Evolutionary conservation across 2,888 invertebrate species (phyloP).

Genomic region (Patella caerulea): DNA sequence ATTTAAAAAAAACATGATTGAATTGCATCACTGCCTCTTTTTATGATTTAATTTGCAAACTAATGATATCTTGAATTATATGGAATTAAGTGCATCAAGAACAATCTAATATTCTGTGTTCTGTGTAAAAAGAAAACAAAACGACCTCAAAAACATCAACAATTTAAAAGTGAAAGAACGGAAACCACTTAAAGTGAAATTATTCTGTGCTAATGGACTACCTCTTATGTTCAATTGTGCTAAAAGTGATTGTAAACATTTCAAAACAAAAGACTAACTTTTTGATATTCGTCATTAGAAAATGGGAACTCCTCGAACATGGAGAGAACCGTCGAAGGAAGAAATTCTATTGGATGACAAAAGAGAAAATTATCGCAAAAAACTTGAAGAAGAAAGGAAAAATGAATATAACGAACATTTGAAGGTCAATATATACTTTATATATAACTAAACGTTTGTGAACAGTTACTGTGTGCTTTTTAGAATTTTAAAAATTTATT

Average conservation of each 20-base stretch:
- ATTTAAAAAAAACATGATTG: too few species aligned
- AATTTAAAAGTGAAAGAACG: too few species aligned
- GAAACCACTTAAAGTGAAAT: too few species aligned
- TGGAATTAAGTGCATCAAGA: constrained; percentile 6
- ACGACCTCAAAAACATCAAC: too few species aligned
- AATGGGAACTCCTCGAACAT: constrained; percentile 2
- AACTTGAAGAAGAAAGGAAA: constrained; percentile 5
- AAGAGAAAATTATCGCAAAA: background rate
- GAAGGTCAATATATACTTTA: background rate
- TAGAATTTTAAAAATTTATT: too few species aligned
- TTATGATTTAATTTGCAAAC: constrained; percentile 2
- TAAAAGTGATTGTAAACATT: too few species aligned
- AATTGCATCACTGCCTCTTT: background rate
- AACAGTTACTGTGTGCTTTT: too few species aligned
- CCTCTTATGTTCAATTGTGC: too few species aligned
- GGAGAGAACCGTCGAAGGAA: constrained; percentile 20
- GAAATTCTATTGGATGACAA: constrained; percentile 20
- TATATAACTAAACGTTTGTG: background rate
- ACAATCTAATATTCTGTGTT: background rate
- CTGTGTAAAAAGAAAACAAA: too few species aligned
- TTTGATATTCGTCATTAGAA: background rate
- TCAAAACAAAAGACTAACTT: too few species aligned
- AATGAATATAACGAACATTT: constrained; percentile 7
- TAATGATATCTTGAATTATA: background rate
- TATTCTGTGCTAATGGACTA: too few species aligned